Base-by-base conservation (phyloP, 1,140 invertebrate species). In the Tetramorium simillimum region DNA sequence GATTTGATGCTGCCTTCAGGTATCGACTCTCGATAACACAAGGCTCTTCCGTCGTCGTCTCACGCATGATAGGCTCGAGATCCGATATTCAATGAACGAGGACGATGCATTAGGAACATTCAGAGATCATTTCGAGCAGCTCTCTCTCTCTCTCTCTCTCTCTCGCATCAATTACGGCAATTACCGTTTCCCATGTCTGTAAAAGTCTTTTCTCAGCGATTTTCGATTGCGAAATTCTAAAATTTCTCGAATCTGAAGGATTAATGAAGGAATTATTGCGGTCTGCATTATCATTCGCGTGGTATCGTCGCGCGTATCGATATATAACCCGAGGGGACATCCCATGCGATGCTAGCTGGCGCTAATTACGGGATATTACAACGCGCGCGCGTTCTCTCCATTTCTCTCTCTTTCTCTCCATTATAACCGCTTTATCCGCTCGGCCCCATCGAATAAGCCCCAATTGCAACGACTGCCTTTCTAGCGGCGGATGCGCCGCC, bases 311-410 rank as follows among this genome's bases (percentile, higher is more conserved):
- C 49, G 60, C 7, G n/a, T 76, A 89, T 89, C 56, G 76, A 86
- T 75, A 58, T 62, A 81, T 75, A 80, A 58, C 28, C 37, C 16
- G 37, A 53, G 60, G 18, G 18, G 21, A 7, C 69, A 33, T 24
- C 40, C 40, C 21, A 51, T 53, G 40, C 53, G n/a, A 77, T 65
- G 75, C 88, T 88, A 88, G 86, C 85, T 88, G 76, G 85, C 90
- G 88, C 86, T 93, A 92, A 92, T 93, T 93, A 93, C 88, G 80
- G 78, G 89, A 92, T 92, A 92, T 92, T 92, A 92, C 90, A 91
- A 86, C 37, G 51, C 82, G 67, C 82, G 67, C 80, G 12, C 58
- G 12, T 14, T 37, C 18, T 14, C 18, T 24, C 49, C 24, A 58
- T 56, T 12, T 58, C 33, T 40, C 10, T 6, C n/a, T 24, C 46